Evolutionary conservation across 2,888 invertebrate genomes (phyloP).

Genomic region (Melieria picta): DNA sequence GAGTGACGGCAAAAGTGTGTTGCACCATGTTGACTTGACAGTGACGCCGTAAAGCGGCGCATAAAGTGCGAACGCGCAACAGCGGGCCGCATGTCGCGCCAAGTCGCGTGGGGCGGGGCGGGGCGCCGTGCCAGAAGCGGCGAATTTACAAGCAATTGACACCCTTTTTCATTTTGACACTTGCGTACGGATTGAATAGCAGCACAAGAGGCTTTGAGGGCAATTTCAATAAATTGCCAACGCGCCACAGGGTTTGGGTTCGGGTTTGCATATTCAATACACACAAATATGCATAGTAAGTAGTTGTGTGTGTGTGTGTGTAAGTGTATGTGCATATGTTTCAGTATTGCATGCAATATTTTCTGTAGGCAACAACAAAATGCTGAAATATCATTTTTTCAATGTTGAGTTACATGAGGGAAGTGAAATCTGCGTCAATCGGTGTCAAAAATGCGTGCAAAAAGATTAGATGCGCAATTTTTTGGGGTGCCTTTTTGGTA

Average conservation of each 20-base stretch:
- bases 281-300: constrained; percentile 9
- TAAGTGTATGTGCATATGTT: not conserved
- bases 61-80: not conserved
- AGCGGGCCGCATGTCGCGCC: constrained; percentile 26
- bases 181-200: not conserved
- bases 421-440: constrained; percentile 21
- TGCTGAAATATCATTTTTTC: not conserved
- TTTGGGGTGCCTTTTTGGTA: no score
- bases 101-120: constrained; percentile 22
- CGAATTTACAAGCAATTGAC: constrained; percentile 43
- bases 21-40: constrained; percentile 63
- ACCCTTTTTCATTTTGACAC: constrained; percentile 42
- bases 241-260: not conserved
- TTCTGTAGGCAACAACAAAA: constrained; percentile 3
- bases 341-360: not conserved
- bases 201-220: constrained; percentile 32
- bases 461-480: no score
- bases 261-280: constrained; percentile 24
- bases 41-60: constrained; percentile 23
- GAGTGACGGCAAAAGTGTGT: constrained; percentile 28
- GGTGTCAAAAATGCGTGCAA: no score
- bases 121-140: not conserved
- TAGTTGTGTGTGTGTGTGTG: not conserved
- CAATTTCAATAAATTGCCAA: constrained; percentile 42
- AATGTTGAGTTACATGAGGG: not conserved